These are phyloP conservation scores for Drosophila baimaii DNA, from an alignment of 1,140 invertebrate species.

Conservation along the genomic window DNA sequence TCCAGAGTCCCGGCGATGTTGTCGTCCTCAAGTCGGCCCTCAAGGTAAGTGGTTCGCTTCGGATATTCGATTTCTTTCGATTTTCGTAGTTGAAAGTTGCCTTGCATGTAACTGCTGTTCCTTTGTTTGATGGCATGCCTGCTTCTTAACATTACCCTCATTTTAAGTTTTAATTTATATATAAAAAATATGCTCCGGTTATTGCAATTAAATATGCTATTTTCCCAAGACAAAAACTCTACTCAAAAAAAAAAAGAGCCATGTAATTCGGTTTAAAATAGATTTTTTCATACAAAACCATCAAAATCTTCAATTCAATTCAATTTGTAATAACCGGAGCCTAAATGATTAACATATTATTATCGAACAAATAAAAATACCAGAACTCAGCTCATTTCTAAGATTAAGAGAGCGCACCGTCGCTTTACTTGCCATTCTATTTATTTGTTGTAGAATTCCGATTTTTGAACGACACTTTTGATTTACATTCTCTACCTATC, in stretches of 20 bases:
- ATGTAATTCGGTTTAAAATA: too few species aligned
- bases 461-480: background rate
- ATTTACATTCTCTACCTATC: background rate
- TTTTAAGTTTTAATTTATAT: conserved; percentile 18
- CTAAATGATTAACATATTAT: background rate
- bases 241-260: too few species aligned
- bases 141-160: conserved; percentile 48
- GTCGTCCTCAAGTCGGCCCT: conserved; percentile 99
- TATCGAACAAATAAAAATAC: background rate
- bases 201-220: too few species aligned
- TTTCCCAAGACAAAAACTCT: too few species aligned
- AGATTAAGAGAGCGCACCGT: background rate
- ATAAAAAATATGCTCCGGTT: background rate
- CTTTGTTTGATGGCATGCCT: conserved; percentile 63
- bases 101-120: conserved; percentile 54
- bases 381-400: conserved; percentile 8
- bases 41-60: conserved; percentile 89
- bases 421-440: conserved; percentile 3
- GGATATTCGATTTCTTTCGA: background rate
- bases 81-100: conserved; percentile 17
- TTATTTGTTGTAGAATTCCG: background rate
- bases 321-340: background rate
- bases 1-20: conserved; percentile 98
- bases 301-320: background rate
- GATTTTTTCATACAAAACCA: too few species aligned